phyloP scores from a whole-genome alignment of 1,140 invertebrate species.

The Lordiphosa mommai region DNA sequence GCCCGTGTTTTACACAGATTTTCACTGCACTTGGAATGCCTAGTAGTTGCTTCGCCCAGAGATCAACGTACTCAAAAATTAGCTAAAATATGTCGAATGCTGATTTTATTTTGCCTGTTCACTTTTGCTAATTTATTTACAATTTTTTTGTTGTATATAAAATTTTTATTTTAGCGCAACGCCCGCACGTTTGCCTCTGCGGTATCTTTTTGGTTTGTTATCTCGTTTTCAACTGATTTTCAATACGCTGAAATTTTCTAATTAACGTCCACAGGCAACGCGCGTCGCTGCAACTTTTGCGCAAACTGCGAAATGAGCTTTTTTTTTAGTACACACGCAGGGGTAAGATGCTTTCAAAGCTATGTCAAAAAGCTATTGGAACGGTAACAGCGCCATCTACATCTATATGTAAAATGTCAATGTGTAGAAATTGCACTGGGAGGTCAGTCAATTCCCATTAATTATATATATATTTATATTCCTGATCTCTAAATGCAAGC shows the following conservation, averaged over 20 bases:
- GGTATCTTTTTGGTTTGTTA: conserved; percentile 71
- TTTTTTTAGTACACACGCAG: conserved; percentile 51
- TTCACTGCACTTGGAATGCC: conserved; percentile 18
- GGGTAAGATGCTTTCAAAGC: conserved; percentile 14
- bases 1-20: background rate
- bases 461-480: no score
- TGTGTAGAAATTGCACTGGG: conserved; percentile 8
- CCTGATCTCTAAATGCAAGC: no score
- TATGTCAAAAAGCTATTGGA: conserved; percentile 4
- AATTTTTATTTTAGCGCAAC: conserved; percentile 28
- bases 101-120: conserved; percentile 8
- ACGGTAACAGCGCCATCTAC: conserved; percentile 21
- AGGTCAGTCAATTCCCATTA: no score
- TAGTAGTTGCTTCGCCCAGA: conserved; percentile 4
- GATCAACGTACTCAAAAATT: background rate
- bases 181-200: conserved; percentile 20
- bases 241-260: conserved; percentile 61
- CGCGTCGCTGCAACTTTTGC: conserved; percentile 23
- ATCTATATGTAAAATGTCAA: background rate
- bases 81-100: background rate
- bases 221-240: conserved; percentile 77
- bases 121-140: conserved; percentile 31
- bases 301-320: conserved; percentile 41
- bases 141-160: conserved; percentile 27
- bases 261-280: conserved; percentile 54